phyloP scores from a whole-genome alignment of 2,797 vertebrate species.

The Spinus olivaceus region DNA sequence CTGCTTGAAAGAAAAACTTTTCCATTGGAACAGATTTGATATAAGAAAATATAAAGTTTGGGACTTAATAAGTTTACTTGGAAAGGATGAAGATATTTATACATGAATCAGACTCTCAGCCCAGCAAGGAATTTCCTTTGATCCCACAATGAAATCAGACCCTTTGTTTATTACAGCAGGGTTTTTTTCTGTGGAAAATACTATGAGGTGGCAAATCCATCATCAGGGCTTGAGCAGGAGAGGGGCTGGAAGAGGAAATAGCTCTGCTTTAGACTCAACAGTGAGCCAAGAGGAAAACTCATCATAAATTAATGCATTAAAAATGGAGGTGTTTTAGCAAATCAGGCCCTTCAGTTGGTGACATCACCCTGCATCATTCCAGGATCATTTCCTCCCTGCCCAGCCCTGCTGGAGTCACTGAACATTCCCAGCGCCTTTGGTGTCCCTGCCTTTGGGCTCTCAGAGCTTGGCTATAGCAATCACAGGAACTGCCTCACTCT shows the following conservation, averaged over 20 bases:
- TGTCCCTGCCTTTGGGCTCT: not conserved
- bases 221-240: not conserved
- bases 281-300: not conserved
- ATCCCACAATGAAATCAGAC: not conserved
- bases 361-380: not conserved
- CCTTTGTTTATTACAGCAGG: not conserved
- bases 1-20: not conserved
- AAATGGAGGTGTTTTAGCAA: accelerated
- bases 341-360: not conserved
- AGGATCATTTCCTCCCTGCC: not conserved
- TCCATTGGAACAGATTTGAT: not conserved
- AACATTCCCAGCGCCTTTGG: not conserved
- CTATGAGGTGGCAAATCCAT: not conserved
- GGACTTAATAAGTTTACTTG: not conserved
- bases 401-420: not conserved
- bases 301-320: not conserved
- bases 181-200: not conserved
- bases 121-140: not conserved
- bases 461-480: not conserved
- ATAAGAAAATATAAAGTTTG: not conserved
- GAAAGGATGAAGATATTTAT: not conserved
- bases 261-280: not conserved
- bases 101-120: not conserved
- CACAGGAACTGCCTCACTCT: not conserved
- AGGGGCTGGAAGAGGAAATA: not conserved